Evolutionary conservation across 2,888 invertebrate genomes (phyloP).

Genomic region (Hirtodrosophila duncani): DNA sequence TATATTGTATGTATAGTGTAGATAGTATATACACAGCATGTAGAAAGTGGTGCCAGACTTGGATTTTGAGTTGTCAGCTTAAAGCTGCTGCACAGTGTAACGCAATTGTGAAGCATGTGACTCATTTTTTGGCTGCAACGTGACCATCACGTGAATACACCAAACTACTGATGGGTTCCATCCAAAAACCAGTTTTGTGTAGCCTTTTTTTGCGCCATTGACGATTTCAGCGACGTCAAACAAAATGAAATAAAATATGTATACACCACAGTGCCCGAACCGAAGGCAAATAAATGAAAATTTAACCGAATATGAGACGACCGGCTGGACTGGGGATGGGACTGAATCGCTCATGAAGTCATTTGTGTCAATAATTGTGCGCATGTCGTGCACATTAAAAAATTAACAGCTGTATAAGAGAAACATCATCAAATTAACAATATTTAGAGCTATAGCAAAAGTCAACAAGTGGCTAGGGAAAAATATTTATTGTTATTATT

Average conservation of each 20-base stretch:
- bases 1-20: no score
- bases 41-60: slow-evolving; percentile 22
- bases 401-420: slow-evolving; percentile 30
- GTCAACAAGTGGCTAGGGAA: slow-evolving; percentile 6
- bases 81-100: slow-evolving; percentile 36
- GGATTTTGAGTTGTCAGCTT: slow-evolving; percentile 5
- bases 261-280: not conserved
- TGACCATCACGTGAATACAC: slow-evolving; percentile 52
- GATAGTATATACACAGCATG: no score
- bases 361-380: slow-evolving; percentile 32
- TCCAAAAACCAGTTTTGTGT: slow-evolving; percentile 29
- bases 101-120: slow-evolving; percentile 30
- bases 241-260: slow-evolving; percentile 7
- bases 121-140: slow-evolving; percentile 33
- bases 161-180: not conserved
- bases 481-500: slow-evolving; percentile 3
- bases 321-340: slow-evolving; percentile 19
- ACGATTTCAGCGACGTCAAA: not conserved
- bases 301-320: slow-evolving; percentile 24
- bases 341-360: slow-evolving; percentile 39
- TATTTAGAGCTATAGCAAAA: slow-evolving; percentile 47
- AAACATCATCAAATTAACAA: slow-evolving; percentile 50
- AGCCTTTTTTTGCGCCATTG: no score
- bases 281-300: slow-evolving; percentile 10
- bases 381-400: slow-evolving; percentile 19